Percentiles rank a stretch among this genome's conserved stretches.
Conservation (phyloP, 1,140 invertebrate genomes). For the Drosophila repleta region DNA sequence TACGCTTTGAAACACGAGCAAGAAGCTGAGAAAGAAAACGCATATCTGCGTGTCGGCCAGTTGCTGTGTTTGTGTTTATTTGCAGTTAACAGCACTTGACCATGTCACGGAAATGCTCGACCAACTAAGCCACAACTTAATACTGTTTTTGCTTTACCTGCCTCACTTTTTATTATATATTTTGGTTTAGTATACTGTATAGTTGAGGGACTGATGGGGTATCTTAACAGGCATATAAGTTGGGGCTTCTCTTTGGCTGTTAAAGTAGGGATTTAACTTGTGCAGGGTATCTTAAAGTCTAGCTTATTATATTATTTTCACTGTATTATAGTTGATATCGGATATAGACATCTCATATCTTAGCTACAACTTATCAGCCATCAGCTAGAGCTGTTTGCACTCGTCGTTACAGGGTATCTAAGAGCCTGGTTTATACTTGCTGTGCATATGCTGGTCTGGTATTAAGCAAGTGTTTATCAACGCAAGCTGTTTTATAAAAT, state of each 20-base stretch:
- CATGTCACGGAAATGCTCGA: constrained; percentile 41
- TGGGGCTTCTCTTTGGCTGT: too few species aligned
- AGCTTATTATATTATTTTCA: not conserved
- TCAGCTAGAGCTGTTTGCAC: too few species aligned
- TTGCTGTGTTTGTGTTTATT: constrained; percentile 22
- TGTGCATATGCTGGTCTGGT: too few species aligned
- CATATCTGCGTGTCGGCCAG: constrained; percentile 36
- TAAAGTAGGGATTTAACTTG: too few species aligned
- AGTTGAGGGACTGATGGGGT: not conserved
- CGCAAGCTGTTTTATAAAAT: too few species aligned
- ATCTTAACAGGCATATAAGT: too few species aligned
- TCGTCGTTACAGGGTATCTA: not conserved
- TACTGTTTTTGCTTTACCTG: constrained; percentile 11
- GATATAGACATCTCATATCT: too few species aligned
- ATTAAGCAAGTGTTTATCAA: too few species aligned
- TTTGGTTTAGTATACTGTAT: not conserved
- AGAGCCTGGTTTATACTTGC: too few species aligned
- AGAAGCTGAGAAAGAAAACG: constrained; percentile 10
- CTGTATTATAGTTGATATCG: not conserved
- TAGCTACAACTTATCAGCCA: too few species aligned
- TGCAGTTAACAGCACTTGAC: constrained; percentile 47
- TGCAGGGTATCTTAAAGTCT: not conserved
- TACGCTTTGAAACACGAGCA: constrained; percentile 14
- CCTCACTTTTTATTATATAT: not conserved
- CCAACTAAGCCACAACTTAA: constrained; percentile 8